Evolutionary conservation across 2,113 vertebrate species (phyloP).

Genomic region (Fregata magnificens): DNA sequence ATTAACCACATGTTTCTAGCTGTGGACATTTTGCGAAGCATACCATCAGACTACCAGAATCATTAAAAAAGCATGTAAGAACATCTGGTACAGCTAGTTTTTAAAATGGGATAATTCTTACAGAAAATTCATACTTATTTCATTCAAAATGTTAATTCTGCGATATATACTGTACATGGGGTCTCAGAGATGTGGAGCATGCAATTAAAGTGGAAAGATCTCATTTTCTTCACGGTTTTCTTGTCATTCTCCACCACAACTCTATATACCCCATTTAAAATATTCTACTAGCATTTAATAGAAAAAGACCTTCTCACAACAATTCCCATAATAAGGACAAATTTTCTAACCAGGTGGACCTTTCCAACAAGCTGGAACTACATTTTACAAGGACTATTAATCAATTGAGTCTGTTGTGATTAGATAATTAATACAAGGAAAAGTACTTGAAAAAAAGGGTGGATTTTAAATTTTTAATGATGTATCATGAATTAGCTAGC

Average conservation of each 20-base stretch:
- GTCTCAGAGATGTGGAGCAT: background rate
- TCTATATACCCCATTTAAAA: background rate
- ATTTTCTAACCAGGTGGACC: conserved; percentile 3
- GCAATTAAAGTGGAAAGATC: background rate
- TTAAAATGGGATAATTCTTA: background rate
- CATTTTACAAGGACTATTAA: conserved; percentile 47
- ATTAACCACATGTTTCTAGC: background rate
- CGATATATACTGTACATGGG: background rate
- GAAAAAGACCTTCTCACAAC: background rate
- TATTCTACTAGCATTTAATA: background rate
- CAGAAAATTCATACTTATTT: background rate
- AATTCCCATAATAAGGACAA: background rate
- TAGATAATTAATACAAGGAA: conserved; percentile 69
- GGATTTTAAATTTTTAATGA: conserved; percentile 67
- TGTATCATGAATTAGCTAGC: conserved; percentile 39
- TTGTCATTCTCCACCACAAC: background rate
- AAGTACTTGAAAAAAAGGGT: conserved; percentile 49
- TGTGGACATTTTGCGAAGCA: background rate
- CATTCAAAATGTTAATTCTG: background rate
- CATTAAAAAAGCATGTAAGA: background rate
- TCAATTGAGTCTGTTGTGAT: conserved; percentile 54
- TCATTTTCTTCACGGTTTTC: background rate
- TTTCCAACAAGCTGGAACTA: conserved; percentile 40
- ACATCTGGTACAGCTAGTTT: background rate
- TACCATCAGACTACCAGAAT: background rate